Conservation (phyloP, 2,888 invertebrate species). For the Agonopterix arenella region DNA sequence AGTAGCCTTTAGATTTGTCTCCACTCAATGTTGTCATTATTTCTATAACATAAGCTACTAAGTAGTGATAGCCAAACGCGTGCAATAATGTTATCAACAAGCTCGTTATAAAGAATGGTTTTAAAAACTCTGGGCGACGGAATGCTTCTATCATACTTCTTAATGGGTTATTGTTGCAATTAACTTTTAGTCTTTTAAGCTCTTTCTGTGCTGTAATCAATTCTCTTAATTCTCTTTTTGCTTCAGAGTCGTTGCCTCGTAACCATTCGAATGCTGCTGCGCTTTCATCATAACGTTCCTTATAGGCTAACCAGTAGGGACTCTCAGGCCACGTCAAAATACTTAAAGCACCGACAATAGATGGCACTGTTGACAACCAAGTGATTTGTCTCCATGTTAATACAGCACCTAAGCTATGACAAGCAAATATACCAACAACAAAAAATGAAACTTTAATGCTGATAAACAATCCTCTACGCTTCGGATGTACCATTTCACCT, state of each 20-base stretch:
- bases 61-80: neutral
- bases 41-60: neutral
- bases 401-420: constrained; percentile 13
- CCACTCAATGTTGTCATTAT: neutral
- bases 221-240: too few species aligned
- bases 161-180: neutral
- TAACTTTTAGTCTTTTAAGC: neutral
- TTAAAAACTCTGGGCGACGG: neutral
- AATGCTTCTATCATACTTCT: neutral
- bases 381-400: constrained; percentile 16
- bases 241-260: constrained; percentile 8
- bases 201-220: constrained; percentile 10
- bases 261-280: constrained; percentile 14
- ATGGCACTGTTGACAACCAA: constrained; percentile 12
- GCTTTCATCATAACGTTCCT: constrained; percentile 16
- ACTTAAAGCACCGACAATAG: constrained; percentile 10
- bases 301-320: constrained; percentile 18
- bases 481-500: constrained; percentile 18
- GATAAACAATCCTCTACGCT: constrained; percentile 15
- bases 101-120: neutral
- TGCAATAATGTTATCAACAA: neutral
- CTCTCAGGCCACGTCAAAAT: constrained; percentile 17
- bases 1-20: neutral
- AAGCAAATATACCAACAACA: constrained; percentile 14
- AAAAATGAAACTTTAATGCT: constrained; percentile 14